phyloP scores from a whole-genome alignment of 2,113 vertebrate species.

The Synchiropus splendidus region DNA sequence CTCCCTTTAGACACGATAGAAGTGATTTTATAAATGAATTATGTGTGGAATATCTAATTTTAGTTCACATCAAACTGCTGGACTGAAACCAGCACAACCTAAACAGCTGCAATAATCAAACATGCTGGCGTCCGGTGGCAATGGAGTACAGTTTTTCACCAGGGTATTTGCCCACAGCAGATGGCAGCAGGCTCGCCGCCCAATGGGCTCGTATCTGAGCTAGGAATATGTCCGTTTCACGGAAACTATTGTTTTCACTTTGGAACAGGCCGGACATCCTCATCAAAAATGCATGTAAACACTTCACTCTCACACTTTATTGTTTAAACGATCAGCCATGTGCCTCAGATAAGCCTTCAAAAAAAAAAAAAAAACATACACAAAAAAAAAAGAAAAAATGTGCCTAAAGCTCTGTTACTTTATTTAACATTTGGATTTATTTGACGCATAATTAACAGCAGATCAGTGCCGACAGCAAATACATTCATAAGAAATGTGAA shows the following conservation, averaged over 20 bases:
- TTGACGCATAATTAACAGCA: too few species aligned
- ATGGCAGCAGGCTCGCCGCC: constrained; percentile 9
- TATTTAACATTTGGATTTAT: too few species aligned
- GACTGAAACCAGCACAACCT: constrained; percentile 3
- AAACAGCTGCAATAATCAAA: constrained; percentile 7
- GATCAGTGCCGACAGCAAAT: too few species aligned
- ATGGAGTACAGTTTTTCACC: constrained; percentile 5
- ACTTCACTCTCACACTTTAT: background rate
- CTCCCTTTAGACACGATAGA: too few species aligned
- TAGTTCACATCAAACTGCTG: background rate
- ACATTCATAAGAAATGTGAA: too few species aligned
- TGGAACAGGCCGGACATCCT: background rate
- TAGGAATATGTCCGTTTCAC: constrained; percentile 2
- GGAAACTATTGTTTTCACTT: constrained; percentile 14
- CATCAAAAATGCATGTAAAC: background rate
- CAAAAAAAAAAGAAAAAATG: too few species aligned
- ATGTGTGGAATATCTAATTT: too few species aligned
- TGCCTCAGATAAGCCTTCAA: too few species aligned
- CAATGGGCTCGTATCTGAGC: constrained; percentile 6
- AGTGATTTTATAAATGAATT: too few species aligned
- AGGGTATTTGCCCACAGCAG: constrained; percentile 17
- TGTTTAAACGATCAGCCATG: too few species aligned
- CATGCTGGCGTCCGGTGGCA: background rate
- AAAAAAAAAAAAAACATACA: too few species aligned
- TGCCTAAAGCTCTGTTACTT: too few species aligned